phyloP scores from a whole-genome alignment of 2,113 vertebrate species.

The Pimephales promelas region DNA sequence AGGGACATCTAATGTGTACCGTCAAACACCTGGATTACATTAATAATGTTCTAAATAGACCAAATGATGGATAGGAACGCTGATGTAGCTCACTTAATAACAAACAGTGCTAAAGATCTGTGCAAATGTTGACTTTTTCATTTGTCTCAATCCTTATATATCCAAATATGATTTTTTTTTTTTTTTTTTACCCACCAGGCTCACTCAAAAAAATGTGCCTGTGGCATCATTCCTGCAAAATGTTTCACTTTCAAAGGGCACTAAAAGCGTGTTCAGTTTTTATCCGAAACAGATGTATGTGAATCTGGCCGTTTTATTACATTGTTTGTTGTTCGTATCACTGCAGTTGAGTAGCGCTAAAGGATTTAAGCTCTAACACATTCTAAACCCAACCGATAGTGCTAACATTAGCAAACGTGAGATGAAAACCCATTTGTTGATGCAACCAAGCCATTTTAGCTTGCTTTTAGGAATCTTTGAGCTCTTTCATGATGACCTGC shows the following conservation, averaged over 20 bases:
- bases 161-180: not conserved
- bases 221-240: not conserved
- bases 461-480: too few species aligned
- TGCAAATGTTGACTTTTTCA: not conserved
- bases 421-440: not conserved
- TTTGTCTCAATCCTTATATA: not conserved
- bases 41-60: conserved; percentile 36
- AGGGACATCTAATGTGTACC: conserved; percentile 58
- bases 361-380: too few species aligned
- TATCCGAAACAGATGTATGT: not conserved
- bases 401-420: not conserved
- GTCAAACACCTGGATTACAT: conserved; percentile 59
- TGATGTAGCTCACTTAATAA: conserved; percentile 39
- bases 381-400: not conserved
- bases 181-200: not conserved
- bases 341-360: not conserved
- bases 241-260: not conserved
- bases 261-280: not conserved
- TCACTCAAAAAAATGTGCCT: not conserved
- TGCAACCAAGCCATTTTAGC: not conserved
- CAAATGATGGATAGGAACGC: conserved; percentile 55
- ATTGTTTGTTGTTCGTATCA: not conserved
- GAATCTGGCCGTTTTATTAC: not conserved
- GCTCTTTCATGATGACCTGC: not conserved
- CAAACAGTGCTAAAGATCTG: not conserved